Evolutionary conservation across 2,113 vertebrate genomes (phyloP).

Genomic region (Colistium nudipinnis): DNA sequence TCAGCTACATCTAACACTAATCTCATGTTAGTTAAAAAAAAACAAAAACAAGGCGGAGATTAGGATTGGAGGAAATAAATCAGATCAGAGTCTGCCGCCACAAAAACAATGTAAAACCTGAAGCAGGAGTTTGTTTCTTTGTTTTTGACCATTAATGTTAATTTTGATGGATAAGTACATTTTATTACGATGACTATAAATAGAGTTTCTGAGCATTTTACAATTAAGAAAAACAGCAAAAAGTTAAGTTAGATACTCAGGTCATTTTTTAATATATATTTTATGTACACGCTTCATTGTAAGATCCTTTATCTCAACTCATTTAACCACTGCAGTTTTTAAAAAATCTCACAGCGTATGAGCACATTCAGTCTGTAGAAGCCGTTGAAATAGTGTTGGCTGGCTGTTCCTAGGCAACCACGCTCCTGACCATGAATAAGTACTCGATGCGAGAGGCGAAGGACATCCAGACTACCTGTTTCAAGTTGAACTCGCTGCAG

Average conservation of each 20-base stretch:
- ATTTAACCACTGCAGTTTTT: neutral
- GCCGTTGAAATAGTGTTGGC: conserved; percentile 39
- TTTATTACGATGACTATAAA: no score
- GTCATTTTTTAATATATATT: no score
- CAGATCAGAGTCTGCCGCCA: neutral
- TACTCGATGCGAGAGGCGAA: conserved; percentile 85
- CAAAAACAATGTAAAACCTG: neutral
- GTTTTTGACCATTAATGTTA: neutral
- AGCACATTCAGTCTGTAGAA: conserved; percentile 10
- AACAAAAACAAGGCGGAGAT: neutral
- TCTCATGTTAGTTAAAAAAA: no score
- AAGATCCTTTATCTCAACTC: neutral
- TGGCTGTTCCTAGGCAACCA: conserved; percentile 85
- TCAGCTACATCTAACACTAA: no score
- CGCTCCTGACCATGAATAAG: conserved; percentile 92
- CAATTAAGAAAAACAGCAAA: no score
- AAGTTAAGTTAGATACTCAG: no score
- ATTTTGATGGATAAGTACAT: neutral
- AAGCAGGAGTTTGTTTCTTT: neutral
- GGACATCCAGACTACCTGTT: conserved; percentile 89
- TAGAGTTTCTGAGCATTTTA: no score
- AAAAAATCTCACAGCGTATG: neutral
- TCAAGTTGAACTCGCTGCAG: conserved; percentile 93
- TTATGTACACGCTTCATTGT: neutral
- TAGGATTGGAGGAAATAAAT: neutral